Evolutionary conservation across 1,140 invertebrate genomes (phyloP), one percentile per base, ranked within the genome.

Genomic region (Cyrtorhinus lividipennis): DNA sequence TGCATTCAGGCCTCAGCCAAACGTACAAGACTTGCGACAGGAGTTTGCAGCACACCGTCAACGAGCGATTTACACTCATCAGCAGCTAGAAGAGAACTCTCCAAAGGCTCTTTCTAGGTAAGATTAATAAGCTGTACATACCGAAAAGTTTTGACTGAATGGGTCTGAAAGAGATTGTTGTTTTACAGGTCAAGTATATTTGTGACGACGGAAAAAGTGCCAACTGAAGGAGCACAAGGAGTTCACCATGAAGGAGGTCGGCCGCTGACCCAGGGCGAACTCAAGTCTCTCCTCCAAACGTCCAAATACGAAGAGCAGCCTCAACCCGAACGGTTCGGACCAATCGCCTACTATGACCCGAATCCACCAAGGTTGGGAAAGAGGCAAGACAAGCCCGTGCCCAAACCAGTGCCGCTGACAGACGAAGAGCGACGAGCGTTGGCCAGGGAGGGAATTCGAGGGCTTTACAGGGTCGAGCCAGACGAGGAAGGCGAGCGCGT

Each of bases 321-420:
- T 38, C 30, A 38, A n/a, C n/a, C n/a, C n/a, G n/a, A n/a, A n/a
- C n/a, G n/a, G n/a, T n/a, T n/a, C n/a, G 30, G 30, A 38, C 5
- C 15, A 38, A 38, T n/a, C n/a, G n/a, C 30, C 56, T 57, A 57
- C 56, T 2, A 24, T 15, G n/a, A n/a, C n/a, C n/a, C n/a, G n/a
- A n/a, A n/a, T n/a, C n/a, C n/a, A n/a, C n/a, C n/a, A n/a, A 24
- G 56, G 22, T 23, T 57, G 20, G 56, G 56, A 24, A 57, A 57
- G 24, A 3, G 56, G 22, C n/a, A 22, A 24, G 24, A 57, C 56
- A 57, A 57, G 56, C 56, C 56, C 2, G 24, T 57, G 20, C 56
- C 56, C 20, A 57, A 24, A 15, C 56, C 56, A 1, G 56, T 57
- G 18, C 2, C 56, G 2, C 20, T 57, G 1, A 57, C 56, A 2